Conservation (phyloP, 1,140 invertebrate species). For the Samia ricini region DNA sequence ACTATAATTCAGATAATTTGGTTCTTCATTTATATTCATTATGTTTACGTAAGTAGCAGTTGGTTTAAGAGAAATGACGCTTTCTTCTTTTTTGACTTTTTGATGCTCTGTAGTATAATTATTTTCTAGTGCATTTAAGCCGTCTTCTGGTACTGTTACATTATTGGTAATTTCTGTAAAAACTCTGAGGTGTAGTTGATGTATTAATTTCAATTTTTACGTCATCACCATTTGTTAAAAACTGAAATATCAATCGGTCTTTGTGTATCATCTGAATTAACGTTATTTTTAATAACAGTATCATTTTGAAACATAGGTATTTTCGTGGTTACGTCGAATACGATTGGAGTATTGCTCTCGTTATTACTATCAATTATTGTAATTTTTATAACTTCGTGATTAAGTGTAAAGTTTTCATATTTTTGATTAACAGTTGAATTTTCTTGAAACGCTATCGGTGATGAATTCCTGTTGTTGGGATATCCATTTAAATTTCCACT, state of each 20-base stretch:
- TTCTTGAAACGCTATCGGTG: not conserved
- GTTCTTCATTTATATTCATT: not conserved
- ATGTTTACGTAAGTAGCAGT: not conserved
- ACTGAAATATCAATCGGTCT: not conserved
- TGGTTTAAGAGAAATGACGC: not conserved
- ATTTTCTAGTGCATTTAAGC: not conserved
- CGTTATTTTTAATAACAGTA: not conserved
- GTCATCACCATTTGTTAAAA: not conserved
- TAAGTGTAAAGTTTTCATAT: constrained; percentile 32
- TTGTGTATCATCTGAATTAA: not conserved
- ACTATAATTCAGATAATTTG: constrained; percentile 9
- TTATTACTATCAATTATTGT: constrained; percentile 47
- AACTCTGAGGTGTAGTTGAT: not conserved
- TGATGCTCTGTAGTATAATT: not conserved
- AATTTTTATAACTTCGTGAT: constrained; percentile 64
- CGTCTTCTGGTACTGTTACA: not conserved
- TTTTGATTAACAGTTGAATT: not conserved
- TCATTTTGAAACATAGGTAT: constrained; percentile 26
- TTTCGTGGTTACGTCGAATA: constrained; percentile 60
- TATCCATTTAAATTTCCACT: constrained; percentile 17
- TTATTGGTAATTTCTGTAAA: not conserved
- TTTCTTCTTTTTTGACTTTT: not conserved
- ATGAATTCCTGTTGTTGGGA: not conserved
- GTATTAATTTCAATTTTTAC: not conserved
- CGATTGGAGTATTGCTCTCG: constrained; percentile 34